Evolutionary conservation across 2,113 vertebrate genomes (phyloP), one percentile per base, ranked within the genome.

Genomic region (Lasiurus cinereus): DNA sequence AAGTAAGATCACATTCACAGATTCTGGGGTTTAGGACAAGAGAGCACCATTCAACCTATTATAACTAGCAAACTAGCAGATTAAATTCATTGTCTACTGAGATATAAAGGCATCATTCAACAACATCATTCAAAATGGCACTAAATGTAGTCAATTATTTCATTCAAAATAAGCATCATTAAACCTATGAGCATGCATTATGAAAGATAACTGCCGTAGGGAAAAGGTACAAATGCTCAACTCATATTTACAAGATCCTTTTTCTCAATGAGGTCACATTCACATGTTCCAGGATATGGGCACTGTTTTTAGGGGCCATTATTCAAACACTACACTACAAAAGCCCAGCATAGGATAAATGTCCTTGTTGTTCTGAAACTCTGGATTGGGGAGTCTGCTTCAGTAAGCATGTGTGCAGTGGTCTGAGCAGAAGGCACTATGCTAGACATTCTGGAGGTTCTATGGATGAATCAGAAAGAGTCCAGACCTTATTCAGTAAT

Each of bases 141-240:
- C 48, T 67, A 88, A 83, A 5, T 46, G 27, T 33, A 82, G 67
- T 64, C 73, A 82, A 82, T 83, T 66, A 66, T 64, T 67, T 90
- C 50, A 54, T 54, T 91, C 73, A 91, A 54, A 91, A 86, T 27
- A 79, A 79, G 43, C 43, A 90, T 29, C 46, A 73, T 54, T 73
- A 67, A 54, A 77, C 36, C n/a, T 39, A 48, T 36, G 78, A 85
- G 19, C 43, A 84, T 2, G 19, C 70, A 33, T 33, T 54, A 27
- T 14, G 54, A 70, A 89, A 56, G 52, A 31, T 56, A 83, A 56
- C 16, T 36, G 24, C 16, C 27, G 27, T 1, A 52, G 43, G 33
- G 21, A 85, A 24, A 79, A 87, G 74, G 66, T 48, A 74, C 46
- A 67, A 66, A 66, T 8, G 6, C 33, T 80, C 21, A 66, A 74